These are phyloP conservation scores for Tyria jacobaeae DNA, from an alignment of 2,888 invertebrate species.

Conservation along the genomic window DNA sequence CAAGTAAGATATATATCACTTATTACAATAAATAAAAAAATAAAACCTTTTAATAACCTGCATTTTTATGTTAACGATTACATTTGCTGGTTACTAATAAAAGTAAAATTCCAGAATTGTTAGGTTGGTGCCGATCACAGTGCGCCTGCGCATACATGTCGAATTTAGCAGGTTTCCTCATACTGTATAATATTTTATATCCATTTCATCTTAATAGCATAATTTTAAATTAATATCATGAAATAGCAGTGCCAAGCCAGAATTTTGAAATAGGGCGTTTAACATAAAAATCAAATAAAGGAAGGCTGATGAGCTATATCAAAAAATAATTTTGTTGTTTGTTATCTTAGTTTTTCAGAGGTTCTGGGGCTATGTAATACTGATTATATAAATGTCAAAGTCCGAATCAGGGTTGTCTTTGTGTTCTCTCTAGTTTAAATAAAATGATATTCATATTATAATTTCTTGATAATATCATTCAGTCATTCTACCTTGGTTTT, in stretches of 20 bases:
- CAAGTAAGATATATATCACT: conserved; percentile 68
- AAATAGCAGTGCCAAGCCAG: not conserved
- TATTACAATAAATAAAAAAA: conserved; percentile 58
- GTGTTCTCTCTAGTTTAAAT: no score
- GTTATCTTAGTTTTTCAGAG: not conserved
- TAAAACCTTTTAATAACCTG: conserved; percentile 74
- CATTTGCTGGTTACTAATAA: conserved; percentile 70
- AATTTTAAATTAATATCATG: not conserved
- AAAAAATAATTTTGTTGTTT: not conserved
- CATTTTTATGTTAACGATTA: conserved; percentile 63
- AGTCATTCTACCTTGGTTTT: no score
- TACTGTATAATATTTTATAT: conserved; percentile 42
- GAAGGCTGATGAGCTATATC: no score
- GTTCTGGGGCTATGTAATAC: not conserved
- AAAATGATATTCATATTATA: not conserved
- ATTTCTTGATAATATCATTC: not conserved
- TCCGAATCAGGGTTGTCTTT: no score
- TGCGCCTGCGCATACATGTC: conserved; percentile 35
- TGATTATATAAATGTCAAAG: not conserved
- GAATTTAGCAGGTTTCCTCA: conserved; percentile 40
- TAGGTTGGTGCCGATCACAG: conserved; percentile 40
- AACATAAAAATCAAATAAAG: not conserved
- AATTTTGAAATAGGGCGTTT: not conserved
- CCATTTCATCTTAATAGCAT: conserved; percentile 20
- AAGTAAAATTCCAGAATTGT: conserved; percentile 62